phyloP scores from a whole-genome alignment of 2,797 vertebrate genomes.

The Cygnus olor region DNA sequence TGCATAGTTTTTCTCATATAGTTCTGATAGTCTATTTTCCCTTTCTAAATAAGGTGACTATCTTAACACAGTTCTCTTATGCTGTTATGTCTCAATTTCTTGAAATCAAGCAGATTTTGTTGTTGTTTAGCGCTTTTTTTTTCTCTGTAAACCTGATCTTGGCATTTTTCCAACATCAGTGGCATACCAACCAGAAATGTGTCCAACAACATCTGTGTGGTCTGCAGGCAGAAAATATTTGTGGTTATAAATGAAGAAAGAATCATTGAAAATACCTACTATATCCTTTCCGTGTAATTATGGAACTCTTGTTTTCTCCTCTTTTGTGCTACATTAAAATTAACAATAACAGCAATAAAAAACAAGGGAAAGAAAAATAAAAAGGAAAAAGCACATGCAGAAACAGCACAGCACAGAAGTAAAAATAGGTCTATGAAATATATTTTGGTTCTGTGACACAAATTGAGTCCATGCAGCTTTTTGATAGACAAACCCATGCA shows the following conservation, averaged over 20 bases:
- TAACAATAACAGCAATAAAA: background rate
- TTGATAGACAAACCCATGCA: background rate
- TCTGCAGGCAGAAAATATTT: conserved; percentile 82
- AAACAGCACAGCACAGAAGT: background rate
- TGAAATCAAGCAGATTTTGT: background rate
- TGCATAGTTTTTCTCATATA: background rate
- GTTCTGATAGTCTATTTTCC: background rate
- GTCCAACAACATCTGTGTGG: conserved; percentile 71
- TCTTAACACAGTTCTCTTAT: background rate
- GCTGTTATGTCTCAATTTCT: background rate
- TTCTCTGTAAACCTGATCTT: background rate
- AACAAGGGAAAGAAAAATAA: background rate
- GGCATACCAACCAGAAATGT: conserved; percentile 79
- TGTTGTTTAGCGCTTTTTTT: background rate
- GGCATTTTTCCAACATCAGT: conserved; percentile 78
- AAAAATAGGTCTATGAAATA: background rate
- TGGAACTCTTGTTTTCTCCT: conserved; percentile 4
- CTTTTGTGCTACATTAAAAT: background rate
- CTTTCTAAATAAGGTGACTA: background rate
- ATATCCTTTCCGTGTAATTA: conserved; percentile 70
- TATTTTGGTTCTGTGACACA: background rate
- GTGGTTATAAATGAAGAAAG: conserved; percentile 83
- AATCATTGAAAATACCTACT: conserved; percentile 83
- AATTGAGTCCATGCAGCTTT: background rate
- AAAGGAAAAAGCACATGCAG: background rate